phyloP scores from a whole-genome alignment of 2,797 vertebrate species.

The Gallinago stenura region DNA sequence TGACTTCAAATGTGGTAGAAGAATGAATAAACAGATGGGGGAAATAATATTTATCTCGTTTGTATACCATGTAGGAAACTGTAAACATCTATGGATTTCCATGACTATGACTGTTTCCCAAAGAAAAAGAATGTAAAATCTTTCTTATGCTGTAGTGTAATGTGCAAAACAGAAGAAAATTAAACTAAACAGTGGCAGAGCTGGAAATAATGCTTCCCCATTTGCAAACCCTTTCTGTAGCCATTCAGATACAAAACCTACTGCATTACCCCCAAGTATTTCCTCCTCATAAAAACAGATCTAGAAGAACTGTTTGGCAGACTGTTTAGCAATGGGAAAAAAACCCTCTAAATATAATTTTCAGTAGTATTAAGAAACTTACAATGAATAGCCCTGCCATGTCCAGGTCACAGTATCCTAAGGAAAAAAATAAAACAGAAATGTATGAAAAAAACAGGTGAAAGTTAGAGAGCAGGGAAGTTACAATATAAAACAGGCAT shows the following conservation, averaged over 20 bases:
- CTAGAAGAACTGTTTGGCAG: constrained; percentile 8
- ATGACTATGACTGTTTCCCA: neutral
- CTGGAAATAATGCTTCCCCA: neutral
- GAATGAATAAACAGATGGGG: neutral
- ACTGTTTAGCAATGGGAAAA: neutral
- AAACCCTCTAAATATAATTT: neutral
- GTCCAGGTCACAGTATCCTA: constrained; percentile 99
- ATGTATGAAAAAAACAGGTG: neutral
- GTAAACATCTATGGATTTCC: neutral
- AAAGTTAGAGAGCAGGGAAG: neutral
- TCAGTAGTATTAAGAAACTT: constrained; percentile 77
- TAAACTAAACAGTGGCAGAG: neutral
- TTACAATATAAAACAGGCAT: neutral
- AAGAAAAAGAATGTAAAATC: neutral
- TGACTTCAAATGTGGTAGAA: neutral
- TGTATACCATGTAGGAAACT: neutral
- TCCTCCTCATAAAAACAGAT: constrained; percentile 4
- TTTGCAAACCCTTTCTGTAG: neutral
- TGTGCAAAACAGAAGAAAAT: neutral
- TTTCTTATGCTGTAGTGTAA: neutral
- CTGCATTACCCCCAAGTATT: neutral
- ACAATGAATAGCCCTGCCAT: constrained; percentile 95
- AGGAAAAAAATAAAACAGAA: constrained; percentile 9
- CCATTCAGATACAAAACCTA: neutral
- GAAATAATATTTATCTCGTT: neutral